Evolutionary conservation across 2,797 vertebrate genomes (phyloP), one percentile per base, ranked within the genome.

Genomic region (Sebastes aleutianus): DNA sequence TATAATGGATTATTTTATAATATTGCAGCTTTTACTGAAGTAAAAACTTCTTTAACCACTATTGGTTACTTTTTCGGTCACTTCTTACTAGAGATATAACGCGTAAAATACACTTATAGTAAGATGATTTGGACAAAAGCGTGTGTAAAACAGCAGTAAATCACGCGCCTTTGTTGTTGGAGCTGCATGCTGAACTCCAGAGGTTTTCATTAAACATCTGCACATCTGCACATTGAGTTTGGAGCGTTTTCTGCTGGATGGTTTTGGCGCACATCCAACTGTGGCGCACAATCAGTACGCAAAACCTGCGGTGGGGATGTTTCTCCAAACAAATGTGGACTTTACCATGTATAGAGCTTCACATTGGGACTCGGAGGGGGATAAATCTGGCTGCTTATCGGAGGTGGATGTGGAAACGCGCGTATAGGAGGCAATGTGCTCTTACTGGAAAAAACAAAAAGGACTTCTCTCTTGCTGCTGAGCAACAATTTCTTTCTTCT

Each of bases 181-280:
- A 62, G 31, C 67, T 6, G 58, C 22, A 3, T 18, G 68, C 1
- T 62, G 29, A 22, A 12, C 62, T 64, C 84, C 78, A 34, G 39
- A 57, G n/a, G 13, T 59, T 65, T 47, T 76, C 61, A 69, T 83
- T 57, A 76, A 39, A 39, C 39, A 39, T 39, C 39, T 39, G 39
- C 39, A 92, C 91, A 94, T 93, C 92, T 94, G 93, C 88, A 66
- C 78, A 85, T 80, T 87, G 77, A 77, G 83, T 94, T 80, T 85
- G 80, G 66, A 83, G 56, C 85, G 22, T 84, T 87, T 87, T 83
- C 69, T 58, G 8, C 54, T 50, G 34, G 39, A 26, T 43, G 24
- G 43, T 78, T 80, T 65, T 87, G 91, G 87, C 84, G 81, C 91
- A 87, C 82, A 84, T 78, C 83, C 89, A 88, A 78, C 73, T 53